Base-by-base conservation (phyloP, 2,113 vertebrate species). In the Rhineura floridana region DNA sequence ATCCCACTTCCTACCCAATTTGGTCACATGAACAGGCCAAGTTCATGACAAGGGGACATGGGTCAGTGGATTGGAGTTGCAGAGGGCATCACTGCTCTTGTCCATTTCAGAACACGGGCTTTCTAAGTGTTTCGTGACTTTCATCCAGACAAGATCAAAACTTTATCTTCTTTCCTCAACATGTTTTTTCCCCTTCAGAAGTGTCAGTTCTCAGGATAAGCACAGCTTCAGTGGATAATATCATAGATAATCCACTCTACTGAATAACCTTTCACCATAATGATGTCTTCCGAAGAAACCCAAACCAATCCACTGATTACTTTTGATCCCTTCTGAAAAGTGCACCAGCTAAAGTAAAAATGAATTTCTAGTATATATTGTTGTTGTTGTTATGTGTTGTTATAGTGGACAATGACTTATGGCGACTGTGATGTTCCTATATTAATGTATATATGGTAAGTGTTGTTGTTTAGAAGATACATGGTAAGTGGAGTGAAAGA, bases 1-100 rank as follows among this genome's bases (percentile, higher is more conserved):
- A 48, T 30, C 44, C 75, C 75, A 48, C 23, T 77, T 48, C 13
- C 2, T 12, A 25, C 28, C 46, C 69, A 15, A 36, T 70, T 70
- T 70, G 12, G n/a, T 19, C n/a, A 70, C 69, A 70, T 36, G n/a
- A 36, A 77, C 28, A 25, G 28, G 42, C 44, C 44, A 46, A 30
- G 42, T 48, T 48, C 28, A 77, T 15, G 44, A 48, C 10, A 77
- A 48, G 30, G 73, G 50, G 50, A 52, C 50, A 52, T 11, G 39
- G 21, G 42, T 8, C 19, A 4, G 8, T 17, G 76, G 30, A 28
- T 2, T 5, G 48, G 30, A 25, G 25, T 30, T 0, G 42, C 36
- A 44, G 19, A 1, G 81, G 39, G 36, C 55, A 28, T 36, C 28
- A 42, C 4, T 76, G 21, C 9, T 46, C 42, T 62, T 85, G 30